Conservation (phyloP, 2,113 vertebrate species). For the Phodopus roborovskii region DNA sequence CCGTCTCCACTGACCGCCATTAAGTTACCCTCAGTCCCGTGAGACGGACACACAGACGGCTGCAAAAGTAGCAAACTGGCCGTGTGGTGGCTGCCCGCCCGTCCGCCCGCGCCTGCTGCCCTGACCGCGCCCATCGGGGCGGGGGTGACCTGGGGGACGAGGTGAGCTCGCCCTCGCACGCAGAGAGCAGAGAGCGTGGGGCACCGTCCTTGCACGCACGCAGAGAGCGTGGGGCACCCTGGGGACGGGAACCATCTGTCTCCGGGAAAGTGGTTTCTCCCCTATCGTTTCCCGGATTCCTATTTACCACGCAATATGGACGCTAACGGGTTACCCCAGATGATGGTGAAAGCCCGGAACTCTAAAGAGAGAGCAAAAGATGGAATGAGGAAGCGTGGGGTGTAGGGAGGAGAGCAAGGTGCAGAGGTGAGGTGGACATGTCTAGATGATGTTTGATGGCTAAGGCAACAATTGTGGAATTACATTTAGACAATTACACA, state of each 20-base stretch:
- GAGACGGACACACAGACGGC: neutral
- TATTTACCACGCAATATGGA: no score
- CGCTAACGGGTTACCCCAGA: neutral
- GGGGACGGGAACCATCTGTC: no score
- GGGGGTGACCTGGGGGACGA: no score
- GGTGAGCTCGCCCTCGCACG: no score
- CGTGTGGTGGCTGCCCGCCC: no score
- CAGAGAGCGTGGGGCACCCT: no score
- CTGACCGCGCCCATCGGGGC: no score
- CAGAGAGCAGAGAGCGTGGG: no score
- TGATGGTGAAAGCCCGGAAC: neutral
- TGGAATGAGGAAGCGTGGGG: neutral
- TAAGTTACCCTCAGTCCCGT: neutral
- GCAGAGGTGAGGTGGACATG: neutral
- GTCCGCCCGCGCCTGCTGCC: no score
- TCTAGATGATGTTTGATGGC: neutral
- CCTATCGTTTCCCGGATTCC: no score
- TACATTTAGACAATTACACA: constrained; percentile 2
- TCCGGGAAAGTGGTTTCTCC: no score
- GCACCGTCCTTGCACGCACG: no score
- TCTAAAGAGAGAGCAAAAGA: neutral
- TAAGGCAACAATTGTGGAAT: neutral
- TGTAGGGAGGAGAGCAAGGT: neutral
- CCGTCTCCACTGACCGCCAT: neutral
- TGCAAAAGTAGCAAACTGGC: neutral